These are phyloP conservation scores for Cephalopterus ornatus DNA, from an alignment of 2,113 vertebrate genomes.

Conservation along the genomic window DNA sequence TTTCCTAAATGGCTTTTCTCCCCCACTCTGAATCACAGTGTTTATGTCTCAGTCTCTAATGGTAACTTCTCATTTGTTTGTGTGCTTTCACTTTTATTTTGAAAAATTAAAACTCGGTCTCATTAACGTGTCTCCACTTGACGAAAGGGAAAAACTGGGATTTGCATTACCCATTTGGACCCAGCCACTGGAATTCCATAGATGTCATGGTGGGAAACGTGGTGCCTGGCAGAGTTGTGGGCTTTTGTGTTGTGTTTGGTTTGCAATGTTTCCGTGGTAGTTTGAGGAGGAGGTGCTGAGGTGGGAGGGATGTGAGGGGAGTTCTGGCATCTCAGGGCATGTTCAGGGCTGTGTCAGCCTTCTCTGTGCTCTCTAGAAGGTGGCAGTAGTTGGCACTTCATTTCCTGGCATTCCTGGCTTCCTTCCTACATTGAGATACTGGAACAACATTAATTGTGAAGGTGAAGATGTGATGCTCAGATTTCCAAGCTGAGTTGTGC, in stretches of 20 bases:
- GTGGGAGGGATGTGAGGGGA: neutral
- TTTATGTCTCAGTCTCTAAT: neutral
- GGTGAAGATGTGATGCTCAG: no score
- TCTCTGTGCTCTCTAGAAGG: neutral
- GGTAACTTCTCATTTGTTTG: neutral
- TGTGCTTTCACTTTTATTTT: neutral
- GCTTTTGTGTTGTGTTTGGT: neutral
- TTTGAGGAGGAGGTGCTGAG: neutral
- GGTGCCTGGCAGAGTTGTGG: neutral
- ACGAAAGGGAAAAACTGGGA: neutral
- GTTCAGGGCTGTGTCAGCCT: rapidly evolving
- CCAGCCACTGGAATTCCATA: neutral
- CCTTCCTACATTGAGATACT: rapidly evolving
- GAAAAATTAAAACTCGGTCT: neutral
- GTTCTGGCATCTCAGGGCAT: neutral
- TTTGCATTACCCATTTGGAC: neutral
- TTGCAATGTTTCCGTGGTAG: neutral
- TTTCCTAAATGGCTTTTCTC: neutral
- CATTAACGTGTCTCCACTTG: neutral
- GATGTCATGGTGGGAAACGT: neutral
- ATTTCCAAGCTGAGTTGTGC: neutral
- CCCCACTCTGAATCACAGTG: neutral
- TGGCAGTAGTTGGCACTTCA: neutral
- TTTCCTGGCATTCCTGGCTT: neutral
- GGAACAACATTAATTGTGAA: neutral